Base-by-base conservation (phyloP, 2,888 invertebrate genomes). In the Gandaritis pyraliata region DNA sequence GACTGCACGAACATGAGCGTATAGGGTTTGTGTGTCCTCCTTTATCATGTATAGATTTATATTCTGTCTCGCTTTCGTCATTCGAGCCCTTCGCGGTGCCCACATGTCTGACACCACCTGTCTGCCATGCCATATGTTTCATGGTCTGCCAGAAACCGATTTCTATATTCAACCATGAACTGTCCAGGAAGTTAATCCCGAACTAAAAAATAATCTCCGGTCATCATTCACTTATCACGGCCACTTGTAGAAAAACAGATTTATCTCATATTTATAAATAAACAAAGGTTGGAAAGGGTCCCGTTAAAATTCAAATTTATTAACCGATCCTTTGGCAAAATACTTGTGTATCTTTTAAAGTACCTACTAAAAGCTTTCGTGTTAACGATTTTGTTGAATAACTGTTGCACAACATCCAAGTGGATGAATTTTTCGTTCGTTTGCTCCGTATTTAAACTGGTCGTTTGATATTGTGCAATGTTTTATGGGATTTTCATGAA, bases 101-200 rank as follows among this genome's bases (percentile, higher is more conserved):
- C 84, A 86, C 79, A 85, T 87, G 89, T 85, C 85, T 81, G 74
- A 76, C 70, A 69, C 76, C 90, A 90, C 85, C 89, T 90, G 90
- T 87, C 83, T 73, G 30, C 63, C 69, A 54, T 65, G 70, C 81
- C 85, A 82, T 82, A 79, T 84, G 83, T 76, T 75, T 67, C 70
- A 64, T 67, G 64, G 64, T 67, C 72, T 65, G 68, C 70, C 74
- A 74, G 70, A 73, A 61, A 52, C 47, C 52, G 65, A 56, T 62
- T 61, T 73, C 71, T 68, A 72, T 72, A 69, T 70, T 57, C 65
- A 78, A 75, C 85, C 81, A 72, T 85, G 83, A 85, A 79, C 71
- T 78, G 82, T 83, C 82, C 71, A 78, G 81, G 80, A 85, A 84
- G 78, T 79, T 76, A 74, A 59, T 54, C 51, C 30, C 60, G 11